Percentiles rank a stretch among this genome's conserved stretches.
Conservation (phyloP, 1,140 invertebrate genomes). For the Octopus bimaculoides region DNA sequence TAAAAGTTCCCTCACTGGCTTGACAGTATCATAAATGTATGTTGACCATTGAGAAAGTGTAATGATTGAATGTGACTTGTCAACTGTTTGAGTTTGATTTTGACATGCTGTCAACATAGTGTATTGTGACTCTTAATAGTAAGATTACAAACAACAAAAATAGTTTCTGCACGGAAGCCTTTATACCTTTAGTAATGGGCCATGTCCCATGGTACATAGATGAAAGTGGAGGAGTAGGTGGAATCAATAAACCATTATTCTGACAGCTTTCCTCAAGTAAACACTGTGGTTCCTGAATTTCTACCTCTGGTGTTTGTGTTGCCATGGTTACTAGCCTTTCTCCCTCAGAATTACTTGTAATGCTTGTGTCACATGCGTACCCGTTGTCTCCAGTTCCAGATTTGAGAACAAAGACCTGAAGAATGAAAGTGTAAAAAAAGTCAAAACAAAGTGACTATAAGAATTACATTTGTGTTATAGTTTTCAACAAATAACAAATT, state of each 20-base stretch:
- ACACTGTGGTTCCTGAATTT: conserved; percentile 16
- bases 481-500: background rate
- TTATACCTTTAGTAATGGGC: conserved; percentile 59
- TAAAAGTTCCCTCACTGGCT: no score
- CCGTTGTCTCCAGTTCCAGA: conserved; percentile 16
- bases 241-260: conserved; percentile 17
- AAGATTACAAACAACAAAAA: no score
- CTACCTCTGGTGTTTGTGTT: conserved; percentile 43
- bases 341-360: conserved; percentile 19
- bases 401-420: conserved; percentile 21
- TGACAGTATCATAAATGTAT: no score
- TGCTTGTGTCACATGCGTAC: conserved; percentile 10
- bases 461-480: background rate
- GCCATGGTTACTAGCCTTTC: conserved; percentile 38
- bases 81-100: no score
- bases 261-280: background rate
- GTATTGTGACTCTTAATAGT: no score
- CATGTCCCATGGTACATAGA: conserved; percentile 70
- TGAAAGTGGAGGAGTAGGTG: conserved; percentile 38
- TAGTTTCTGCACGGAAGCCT: no score
- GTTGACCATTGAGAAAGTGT: no score
- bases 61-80: no score
- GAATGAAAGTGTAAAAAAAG: background rate
- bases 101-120: no score
- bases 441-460: background rate